Evolutionary conservation across 2,113 vertebrate genomes (phyloP).

Genomic region (Maylandia zebra): DNA sequence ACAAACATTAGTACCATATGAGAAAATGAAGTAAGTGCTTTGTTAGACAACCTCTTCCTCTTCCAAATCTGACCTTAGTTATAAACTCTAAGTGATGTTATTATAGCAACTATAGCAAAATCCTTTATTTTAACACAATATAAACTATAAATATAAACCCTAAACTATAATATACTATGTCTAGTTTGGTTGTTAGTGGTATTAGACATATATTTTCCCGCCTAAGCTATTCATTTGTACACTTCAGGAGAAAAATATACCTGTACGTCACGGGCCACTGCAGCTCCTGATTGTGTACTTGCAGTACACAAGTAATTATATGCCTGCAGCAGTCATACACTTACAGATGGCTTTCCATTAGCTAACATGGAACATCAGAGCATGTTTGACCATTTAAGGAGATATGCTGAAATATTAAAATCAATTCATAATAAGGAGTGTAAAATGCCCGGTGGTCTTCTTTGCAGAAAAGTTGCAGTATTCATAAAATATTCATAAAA

Average conservation of each 20-base stretch:
- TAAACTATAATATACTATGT: conserved; percentile 6
- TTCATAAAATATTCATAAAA: background rate
- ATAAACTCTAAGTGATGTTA: background rate
- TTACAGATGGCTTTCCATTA: background rate
- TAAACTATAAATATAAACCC: background rate
- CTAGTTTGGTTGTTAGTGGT: background rate
- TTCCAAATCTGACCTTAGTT: background rate
- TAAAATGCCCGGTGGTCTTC: background rate
- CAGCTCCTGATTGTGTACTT: background rate
- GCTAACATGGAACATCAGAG: background rate
- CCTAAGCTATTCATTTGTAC: background rate
- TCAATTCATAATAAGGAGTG: background rate
- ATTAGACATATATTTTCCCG: background rate
- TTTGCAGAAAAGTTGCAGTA: background rate
- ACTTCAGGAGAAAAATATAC: background rate
- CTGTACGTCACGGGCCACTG: background rate
- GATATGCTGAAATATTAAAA: background rate
- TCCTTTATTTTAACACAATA: background rate
- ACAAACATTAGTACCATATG: conserved; percentile 2
- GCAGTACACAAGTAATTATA: background rate
- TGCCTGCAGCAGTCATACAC: background rate
- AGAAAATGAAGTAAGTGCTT: background rate
- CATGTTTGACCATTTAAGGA: background rate
- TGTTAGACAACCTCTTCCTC: background rate
- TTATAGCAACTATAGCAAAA: background rate